Percentiles rank a stretch among this genome's conserved stretches.
These are phyloP conservation scores for Palaemon carinicauda DNA, from an alignment of 1,140 invertebrate species.

Conservation along the genomic window DNA sequence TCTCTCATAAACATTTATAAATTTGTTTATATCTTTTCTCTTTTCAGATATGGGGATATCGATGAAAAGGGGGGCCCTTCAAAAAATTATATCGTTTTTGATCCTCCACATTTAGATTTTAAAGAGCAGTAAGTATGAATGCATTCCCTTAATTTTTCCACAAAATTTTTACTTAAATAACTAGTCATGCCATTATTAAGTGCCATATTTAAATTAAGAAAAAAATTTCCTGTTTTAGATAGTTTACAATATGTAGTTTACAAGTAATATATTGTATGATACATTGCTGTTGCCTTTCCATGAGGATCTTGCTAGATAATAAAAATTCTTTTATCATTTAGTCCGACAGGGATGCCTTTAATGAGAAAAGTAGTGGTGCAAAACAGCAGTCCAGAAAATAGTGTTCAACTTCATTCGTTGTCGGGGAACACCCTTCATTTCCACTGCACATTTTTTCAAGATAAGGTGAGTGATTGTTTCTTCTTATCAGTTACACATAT, in stretches of 20 bases:
- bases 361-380: slow-evolving; percentile 81
- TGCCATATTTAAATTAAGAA: no score
- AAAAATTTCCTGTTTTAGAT: no score
- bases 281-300: background rate
- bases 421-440: slow-evolving; percentile 87
- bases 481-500: no score
- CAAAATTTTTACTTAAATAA: background rate
- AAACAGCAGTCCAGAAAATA: slow-evolving; percentile 79
- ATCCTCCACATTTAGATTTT: slow-evolving; percentile 75
- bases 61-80: slow-evolving; percentile 50
- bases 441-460: slow-evolving; percentile 91
- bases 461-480: slow-evolving; percentile 72
- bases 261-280: background rate
- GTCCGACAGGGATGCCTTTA: slow-evolving; percentile 83
- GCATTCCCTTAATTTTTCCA: background rate
- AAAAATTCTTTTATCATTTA: slow-evolving; percentile 66
- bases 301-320: background rate
- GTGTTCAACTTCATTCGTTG: slow-evolving; percentile 84
- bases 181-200: background rate
- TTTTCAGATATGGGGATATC: slow-evolving; percentile 50
- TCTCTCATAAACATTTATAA: no score
- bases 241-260: no score
- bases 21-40: background rate
- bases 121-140: slow-evolving; percentile 71
- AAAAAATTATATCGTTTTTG: slow-evolving; percentile 69